Percentiles rank a stretch among this genome's conserved stretches.
These are phyloP conservation scores for Nudaria mundana DNA, from an alignment of 2,888 invertebrate genomes.

Conservation along the genomic window DNA sequence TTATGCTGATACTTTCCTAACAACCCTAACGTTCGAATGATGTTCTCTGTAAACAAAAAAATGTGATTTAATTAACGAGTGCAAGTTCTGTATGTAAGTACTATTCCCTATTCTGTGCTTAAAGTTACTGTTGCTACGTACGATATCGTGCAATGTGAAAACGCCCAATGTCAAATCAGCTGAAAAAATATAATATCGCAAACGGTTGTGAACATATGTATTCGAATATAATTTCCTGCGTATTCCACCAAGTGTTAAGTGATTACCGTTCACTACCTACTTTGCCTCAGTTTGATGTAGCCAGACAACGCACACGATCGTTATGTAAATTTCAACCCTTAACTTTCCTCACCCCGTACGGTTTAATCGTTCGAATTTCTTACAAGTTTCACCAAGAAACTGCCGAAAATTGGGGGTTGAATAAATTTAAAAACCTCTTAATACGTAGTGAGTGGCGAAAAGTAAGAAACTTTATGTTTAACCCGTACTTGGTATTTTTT, in stretches of 20 bases:
- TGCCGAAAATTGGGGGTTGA: conserved; percentile 72
- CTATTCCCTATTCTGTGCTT: too few species aligned
- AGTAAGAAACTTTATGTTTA: conserved; percentile 59
- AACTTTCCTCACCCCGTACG: conserved; percentile 65
- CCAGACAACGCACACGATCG: conserved; percentile 43
- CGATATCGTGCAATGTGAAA: too few species aligned
- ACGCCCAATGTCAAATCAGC: too few species aligned
- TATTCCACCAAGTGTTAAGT: conserved; percentile 21
- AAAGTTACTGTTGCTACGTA: too few species aligned
- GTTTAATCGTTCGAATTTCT: conserved; percentile 73
- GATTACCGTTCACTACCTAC: conserved; percentile 21
- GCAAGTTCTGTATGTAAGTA: too few species aligned
- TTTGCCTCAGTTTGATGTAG: conserved; percentile 19
- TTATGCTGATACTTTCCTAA: too few species aligned
- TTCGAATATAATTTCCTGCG: conserved; percentile 1
- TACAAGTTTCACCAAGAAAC: conserved; percentile 57
- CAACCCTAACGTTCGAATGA: too few species aligned
- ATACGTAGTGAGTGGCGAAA: conserved; percentile 64
- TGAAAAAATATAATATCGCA: not conserved
- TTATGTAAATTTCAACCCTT: conserved; percentile 76
- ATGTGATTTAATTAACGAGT: not conserved
- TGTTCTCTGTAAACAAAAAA: too few species aligned
- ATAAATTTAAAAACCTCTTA: conserved; percentile 79
- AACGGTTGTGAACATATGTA: not conserved
- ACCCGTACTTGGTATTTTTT: conserved; percentile 37